Conservation (phyloP, 1,140 invertebrate genomes). For the Brachionus asplanchnoidis region DNA sequence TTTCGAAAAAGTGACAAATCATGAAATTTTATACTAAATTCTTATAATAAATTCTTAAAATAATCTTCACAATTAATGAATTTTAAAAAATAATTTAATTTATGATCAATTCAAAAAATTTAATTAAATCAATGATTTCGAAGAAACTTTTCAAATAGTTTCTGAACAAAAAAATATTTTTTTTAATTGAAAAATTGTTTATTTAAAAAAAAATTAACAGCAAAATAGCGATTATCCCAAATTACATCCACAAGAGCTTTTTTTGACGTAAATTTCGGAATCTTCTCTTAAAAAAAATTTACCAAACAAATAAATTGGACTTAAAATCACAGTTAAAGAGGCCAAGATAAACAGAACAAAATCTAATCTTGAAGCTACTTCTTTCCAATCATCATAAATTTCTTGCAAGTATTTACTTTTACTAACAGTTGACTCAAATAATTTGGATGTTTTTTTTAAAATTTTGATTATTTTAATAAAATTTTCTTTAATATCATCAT, state of each 20-base stretch:
- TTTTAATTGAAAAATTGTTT: background rate
- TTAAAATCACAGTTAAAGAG: background rate
- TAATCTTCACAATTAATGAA: background rate
- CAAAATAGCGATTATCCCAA: background rate
- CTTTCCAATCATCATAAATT: constrained; percentile 34
- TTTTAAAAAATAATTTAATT: background rate
- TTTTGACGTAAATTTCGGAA: background rate
- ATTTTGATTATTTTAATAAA: background rate
- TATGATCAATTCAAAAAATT: background rate
- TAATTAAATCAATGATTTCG: background rate
- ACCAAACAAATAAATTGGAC: constrained; percentile 29
- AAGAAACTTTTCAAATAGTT: background rate
- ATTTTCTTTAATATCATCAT: background rate
- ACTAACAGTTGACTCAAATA: background rate
- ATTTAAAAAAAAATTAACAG: background rate
- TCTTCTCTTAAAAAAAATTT: constrained; percentile 21
- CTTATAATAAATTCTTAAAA: background rate
- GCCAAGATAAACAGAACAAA: background rate
- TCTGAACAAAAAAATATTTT: background rate
- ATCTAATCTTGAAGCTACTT: constrained; percentile 22
- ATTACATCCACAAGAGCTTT: constrained; percentile 7
- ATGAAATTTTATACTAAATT: background rate
- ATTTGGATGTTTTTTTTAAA: background rate
- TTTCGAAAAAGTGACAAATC: background rate
- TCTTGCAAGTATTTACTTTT: background rate